Conservation (phyloP, 2,113 vertebrate species). For the Cettia cetti region DNA sequence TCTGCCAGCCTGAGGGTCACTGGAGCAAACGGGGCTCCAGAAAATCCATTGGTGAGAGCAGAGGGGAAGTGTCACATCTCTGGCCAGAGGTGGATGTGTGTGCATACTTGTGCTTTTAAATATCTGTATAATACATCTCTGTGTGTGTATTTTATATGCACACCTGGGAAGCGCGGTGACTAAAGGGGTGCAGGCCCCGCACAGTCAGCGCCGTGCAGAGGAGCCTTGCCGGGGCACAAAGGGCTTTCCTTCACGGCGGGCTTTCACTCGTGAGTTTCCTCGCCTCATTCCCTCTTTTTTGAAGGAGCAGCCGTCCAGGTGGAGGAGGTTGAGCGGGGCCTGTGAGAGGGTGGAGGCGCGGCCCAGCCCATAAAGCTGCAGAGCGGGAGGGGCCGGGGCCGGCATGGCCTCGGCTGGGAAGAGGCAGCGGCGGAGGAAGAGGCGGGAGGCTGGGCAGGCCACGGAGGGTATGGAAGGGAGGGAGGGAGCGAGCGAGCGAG, state of each 20-base stretch:
- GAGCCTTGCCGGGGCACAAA: background rate
- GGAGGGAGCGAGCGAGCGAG: background rate
- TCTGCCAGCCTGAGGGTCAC: accelerated
- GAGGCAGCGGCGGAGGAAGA: background rate
- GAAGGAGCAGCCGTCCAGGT: background rate
- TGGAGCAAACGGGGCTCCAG: background rate
- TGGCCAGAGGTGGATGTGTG: background rate
- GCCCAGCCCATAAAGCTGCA: background rate
- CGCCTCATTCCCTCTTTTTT: accelerated
- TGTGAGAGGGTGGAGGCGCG: background rate
- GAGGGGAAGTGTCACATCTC: accelerated
- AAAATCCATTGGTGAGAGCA: accelerated
- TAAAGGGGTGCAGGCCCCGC: accelerated
- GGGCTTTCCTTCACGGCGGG: accelerated
- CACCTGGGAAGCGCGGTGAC: accelerated
- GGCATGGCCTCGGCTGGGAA: background rate
- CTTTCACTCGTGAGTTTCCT: background rate
- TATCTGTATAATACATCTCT: background rate
- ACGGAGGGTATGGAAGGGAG: background rate
- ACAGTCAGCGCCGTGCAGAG: accelerated
- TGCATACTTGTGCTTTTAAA: accelerated
- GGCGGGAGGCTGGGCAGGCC: background rate
- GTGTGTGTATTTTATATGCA: background rate
- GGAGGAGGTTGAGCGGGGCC: background rate
- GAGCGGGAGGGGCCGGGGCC: background rate